These are phyloP conservation scores for Heliconius ismenius DNA, from an alignment of 2,888 invertebrate species.

Conservation along the genomic window DNA sequence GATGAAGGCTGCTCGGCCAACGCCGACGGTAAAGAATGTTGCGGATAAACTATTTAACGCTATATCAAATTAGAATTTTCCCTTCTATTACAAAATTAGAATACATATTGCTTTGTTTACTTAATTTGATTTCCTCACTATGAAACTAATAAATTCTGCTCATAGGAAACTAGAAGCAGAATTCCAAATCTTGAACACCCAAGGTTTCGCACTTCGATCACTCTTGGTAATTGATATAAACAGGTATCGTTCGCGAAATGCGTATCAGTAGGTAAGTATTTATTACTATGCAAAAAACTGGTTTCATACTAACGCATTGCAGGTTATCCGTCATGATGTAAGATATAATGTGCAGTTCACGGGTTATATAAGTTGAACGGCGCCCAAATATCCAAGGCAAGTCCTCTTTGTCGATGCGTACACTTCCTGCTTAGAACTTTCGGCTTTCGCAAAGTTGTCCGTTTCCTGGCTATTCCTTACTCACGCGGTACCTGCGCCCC, in stretches of 20 bases:
- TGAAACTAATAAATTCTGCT: constrained; percentile 1
- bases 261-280: constrained; percentile 24
- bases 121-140: constrained; percentile 7
- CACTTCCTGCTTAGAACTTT: constrained; percentile 66
- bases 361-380: constrained; percentile 28
- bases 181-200: constrained; percentile 5
- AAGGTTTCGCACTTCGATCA: constrained; percentile 25
- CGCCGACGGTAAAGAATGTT: constrained; percentile 53
- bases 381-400: constrained; percentile 19
- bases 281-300: constrained; percentile 44
- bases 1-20: constrained; percentile 65
- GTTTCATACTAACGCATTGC: constrained; percentile 37
- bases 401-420: constrained; percentile 20
- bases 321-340: constrained; percentile 36
- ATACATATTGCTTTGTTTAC: constrained; percentile 10
- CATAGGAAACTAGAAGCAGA: constrained; percentile 6
- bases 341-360: constrained; percentile 28
- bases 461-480: constrained; percentile 72
- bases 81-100: constrained; percentile 16
- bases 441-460: constrained; percentile 65
- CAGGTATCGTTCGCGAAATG: constrained; percentile 28
- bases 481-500: constrained; percentile 58
- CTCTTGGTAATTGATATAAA: constrained; percentile 9
- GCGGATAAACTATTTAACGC: constrained; percentile 51
- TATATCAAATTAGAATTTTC: constrained; percentile 12